Percentiles rank a stretch among this genome's conserved stretches.
These are phyloP conservation scores for Lepilemur ruficaudatus DNA, from an alignment of 2,797 vertebrate species.

Conservation along the genomic window DNA sequence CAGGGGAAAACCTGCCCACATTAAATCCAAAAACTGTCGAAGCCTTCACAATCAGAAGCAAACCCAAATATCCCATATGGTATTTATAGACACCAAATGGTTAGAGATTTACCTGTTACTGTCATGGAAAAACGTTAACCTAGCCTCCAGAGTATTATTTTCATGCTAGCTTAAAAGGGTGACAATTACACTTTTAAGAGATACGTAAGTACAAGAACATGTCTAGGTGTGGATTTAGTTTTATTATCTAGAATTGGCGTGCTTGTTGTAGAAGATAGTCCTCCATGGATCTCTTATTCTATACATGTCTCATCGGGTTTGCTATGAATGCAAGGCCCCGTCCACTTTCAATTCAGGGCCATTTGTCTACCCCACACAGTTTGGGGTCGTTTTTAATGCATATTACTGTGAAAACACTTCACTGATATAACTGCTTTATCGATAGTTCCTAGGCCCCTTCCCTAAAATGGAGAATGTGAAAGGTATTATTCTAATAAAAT, in stretches of 20 bases:
- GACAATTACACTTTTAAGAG: constrained; percentile 4
- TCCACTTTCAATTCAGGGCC: background rate
- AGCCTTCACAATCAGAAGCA: background rate
- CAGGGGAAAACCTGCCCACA: background rate
- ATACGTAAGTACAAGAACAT: background rate
- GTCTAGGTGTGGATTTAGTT: background rate
- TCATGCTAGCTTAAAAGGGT: background rate
- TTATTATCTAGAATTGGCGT: background rate
- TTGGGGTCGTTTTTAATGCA: background rate
- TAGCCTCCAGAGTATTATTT: background rate
- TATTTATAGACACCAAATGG: background rate
- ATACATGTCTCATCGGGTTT: background rate
- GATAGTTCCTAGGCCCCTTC: background rate
- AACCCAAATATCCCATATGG: background rate
- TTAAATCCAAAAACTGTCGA: background rate
- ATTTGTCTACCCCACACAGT: background rate
- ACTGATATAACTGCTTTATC: background rate
- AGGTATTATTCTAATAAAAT: background rate
- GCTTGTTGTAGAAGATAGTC: background rate
- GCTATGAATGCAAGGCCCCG: background rate
- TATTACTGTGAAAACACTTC: background rate
- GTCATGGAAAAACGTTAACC: background rate
- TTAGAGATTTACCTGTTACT: background rate
- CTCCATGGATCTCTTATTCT: background rate
- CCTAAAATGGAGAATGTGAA: background rate